Percentiles rank a stretch among this genome's conserved stretches.
phyloP scores from a whole-genome alignment of 2,797 vertebrate species.

The Mormyrus proboscirostris region DNA sequence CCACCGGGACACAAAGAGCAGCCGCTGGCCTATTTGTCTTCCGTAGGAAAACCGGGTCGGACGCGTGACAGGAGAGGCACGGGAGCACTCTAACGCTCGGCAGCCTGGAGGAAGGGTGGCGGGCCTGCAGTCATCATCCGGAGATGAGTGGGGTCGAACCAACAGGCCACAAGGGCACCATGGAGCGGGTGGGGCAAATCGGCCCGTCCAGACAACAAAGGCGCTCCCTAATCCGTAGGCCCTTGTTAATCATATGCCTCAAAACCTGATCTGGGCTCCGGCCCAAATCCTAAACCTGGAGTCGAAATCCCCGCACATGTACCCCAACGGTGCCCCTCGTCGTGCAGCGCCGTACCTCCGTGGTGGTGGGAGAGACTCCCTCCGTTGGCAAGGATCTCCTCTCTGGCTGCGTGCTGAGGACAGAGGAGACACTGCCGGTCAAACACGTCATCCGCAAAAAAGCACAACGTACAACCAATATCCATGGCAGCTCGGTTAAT shows the following conservation, averaged over 20 bases:
- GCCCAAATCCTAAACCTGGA: not conserved
- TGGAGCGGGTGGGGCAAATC: not conserved
- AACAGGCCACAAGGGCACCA: not conserved
- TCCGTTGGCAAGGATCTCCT: constrained; percentile 96
- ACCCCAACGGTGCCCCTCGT: not conserved
- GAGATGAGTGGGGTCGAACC: not conserved
- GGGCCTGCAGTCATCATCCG: not conserved
- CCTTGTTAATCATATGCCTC: not conserved
- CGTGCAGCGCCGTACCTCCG: constrained; percentile 71
- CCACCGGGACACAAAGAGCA: constrained; percentile 55
- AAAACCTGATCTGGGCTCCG: not conserved
- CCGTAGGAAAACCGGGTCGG: constrained; percentile 36
- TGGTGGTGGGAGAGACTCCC: constrained; percentile 98
- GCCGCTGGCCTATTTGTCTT: constrained; percentile 47
- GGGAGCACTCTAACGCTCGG: not conserved
- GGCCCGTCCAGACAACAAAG: not conserved
- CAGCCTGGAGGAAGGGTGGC: too few relatives aligned
- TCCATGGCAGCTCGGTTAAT: not conserved
- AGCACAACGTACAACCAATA: not conserved
- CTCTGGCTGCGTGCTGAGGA: constrained; percentile 82
- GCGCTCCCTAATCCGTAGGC: not conserved
- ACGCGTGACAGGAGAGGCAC: constrained; percentile 27
- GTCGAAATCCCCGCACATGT: not conserved
- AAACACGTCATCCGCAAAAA: constrained; percentile 7
- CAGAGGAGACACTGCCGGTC: constrained; percentile 25